phyloP scores from a whole-genome alignment of 2,797 vertebrate species.

The Poeciliopsis paucimaculata region DNA sequence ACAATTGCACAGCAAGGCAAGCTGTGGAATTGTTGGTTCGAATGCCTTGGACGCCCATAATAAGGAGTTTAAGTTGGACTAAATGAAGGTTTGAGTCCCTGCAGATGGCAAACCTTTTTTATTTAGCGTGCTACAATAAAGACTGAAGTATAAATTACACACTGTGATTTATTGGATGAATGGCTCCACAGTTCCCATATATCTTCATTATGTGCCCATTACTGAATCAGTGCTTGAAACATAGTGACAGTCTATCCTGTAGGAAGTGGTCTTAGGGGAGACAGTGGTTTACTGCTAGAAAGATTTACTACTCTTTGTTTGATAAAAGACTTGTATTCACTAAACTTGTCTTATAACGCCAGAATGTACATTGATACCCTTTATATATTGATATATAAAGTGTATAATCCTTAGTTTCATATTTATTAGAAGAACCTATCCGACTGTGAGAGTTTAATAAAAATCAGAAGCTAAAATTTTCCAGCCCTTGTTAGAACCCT shows the following conservation, averaged over 20 bases:
- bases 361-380: neutral
- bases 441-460: constrained; percentile 63
- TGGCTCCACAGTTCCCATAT: constrained; percentile 69
- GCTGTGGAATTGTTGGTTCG: constrained; percentile 7
- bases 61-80: constrained; percentile 62
- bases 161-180: constrained; percentile 74
- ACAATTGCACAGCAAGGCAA: constrained; percentile 13
- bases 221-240: constrained; percentile 71
- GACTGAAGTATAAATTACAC: constrained; percentile 78
- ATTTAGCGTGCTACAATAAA: constrained; percentile 68
- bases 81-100: constrained; percentile 63
- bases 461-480: constrained; percentile 72
- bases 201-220: constrained; percentile 78
- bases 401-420: constrained; percentile 79
- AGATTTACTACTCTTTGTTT: constrained; percentile 51
- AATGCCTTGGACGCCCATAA: constrained; percentile 33
- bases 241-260: constrained; percentile 71
- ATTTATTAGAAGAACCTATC: constrained; percentile 82
- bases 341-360: neutral
- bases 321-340: constrained; percentile 40
- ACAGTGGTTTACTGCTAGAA: constrained; percentile 43
- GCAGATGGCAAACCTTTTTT: constrained; percentile 45
- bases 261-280: constrained; percentile 35
- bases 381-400: constrained; percentile 35
- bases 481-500: constrained; percentile 80